A percentile compares a stretch with the other conserved stretches of the same genome.
phyloP scores from a whole-genome alignment of 2,113 vertebrate genomes.

The Poeciliopsis prolifica region DNA sequence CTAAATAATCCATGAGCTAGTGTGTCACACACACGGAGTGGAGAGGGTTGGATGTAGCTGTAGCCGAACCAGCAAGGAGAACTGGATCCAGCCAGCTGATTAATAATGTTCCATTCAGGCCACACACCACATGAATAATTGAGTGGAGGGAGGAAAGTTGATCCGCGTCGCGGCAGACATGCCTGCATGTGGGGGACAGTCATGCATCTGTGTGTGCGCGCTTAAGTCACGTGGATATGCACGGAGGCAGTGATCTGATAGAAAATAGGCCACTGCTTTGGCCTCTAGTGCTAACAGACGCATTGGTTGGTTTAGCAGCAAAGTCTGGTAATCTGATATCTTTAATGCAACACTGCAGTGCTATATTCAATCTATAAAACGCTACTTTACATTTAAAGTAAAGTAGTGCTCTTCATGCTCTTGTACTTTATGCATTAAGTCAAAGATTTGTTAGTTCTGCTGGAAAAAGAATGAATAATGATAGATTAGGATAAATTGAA shows the following conservation, averaged over 20 bases:
- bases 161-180: constrained; percentile 60
- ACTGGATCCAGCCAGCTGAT: constrained; percentile 72
- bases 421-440: background rate
- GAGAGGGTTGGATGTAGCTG: constrained; percentile 24
- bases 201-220: background rate
- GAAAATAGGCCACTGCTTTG: constrained; percentile 20
- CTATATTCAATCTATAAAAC: background rate
- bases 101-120: constrained; percentile 76
- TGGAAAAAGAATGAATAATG: background rate
- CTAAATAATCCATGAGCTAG: constrained; percentile 65
- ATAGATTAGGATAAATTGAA: background rate
- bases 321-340: constrained; percentile 36
- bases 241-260: constrained; percentile 32
- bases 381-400: no score
- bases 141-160: constrained; percentile 70
- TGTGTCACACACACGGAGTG: constrained; percentile 48
- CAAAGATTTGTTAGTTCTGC: background rate
- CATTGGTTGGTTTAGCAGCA: constrained; percentile 12
- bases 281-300: constrained; percentile 7
- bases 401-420: background rate
- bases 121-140: constrained; percentile 77
- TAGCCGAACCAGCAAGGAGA: constrained; percentile 62
- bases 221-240: background rate
- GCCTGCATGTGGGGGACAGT: constrained; percentile 19
- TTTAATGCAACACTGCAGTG: background rate